phyloP scores from a whole-genome alignment of 2,113 vertebrate genomes.

The Spea multiplicata region DNA sequence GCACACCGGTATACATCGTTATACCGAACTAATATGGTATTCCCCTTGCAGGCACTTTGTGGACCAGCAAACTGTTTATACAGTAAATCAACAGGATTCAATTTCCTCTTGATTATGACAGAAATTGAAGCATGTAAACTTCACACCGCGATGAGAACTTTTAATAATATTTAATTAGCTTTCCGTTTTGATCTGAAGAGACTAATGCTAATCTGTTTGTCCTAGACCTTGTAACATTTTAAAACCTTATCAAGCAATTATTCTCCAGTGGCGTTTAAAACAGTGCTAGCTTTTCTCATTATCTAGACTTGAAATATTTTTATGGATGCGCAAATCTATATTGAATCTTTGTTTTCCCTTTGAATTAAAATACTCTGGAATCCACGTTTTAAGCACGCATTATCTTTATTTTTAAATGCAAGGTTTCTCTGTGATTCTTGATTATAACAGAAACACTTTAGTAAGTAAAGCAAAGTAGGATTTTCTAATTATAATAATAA shows the following conservation, averaged over 20 bases:
- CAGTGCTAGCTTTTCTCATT: constrained; percentile 81
- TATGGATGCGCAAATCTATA: constrained; percentile 78
- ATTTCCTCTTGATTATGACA: constrained; percentile 15
- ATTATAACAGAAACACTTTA: no score
- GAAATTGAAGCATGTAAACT: constrained; percentile 33
- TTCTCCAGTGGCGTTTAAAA: constrained; percentile 75
- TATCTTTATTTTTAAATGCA: constrained; percentile 40
- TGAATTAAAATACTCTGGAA: constrained; percentile 65
- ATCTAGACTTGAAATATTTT: constrained; percentile 74
- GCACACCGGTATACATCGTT: no score
- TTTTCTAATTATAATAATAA: constrained; percentile 3
- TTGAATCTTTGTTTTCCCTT: constrained; percentile 71
- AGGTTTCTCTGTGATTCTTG: no score
- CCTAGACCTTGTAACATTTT: constrained; percentile 77
- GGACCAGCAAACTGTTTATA: no score
- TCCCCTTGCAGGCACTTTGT: no score
- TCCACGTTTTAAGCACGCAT: constrained; percentile 55
- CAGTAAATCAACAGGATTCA: no score
- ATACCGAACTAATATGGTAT: no score
- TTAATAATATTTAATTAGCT: constrained; percentile 74
- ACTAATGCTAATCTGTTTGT: constrained; percentile 80
- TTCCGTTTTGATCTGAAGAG: constrained; percentile 73
- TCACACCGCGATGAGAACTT: constrained; percentile 59
- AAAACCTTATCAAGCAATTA: constrained; percentile 69
- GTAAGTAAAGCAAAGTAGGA: no score